phyloP scores from a whole-genome alignment of 2,113 vertebrate genomes.

The Progne subis region DNA sequence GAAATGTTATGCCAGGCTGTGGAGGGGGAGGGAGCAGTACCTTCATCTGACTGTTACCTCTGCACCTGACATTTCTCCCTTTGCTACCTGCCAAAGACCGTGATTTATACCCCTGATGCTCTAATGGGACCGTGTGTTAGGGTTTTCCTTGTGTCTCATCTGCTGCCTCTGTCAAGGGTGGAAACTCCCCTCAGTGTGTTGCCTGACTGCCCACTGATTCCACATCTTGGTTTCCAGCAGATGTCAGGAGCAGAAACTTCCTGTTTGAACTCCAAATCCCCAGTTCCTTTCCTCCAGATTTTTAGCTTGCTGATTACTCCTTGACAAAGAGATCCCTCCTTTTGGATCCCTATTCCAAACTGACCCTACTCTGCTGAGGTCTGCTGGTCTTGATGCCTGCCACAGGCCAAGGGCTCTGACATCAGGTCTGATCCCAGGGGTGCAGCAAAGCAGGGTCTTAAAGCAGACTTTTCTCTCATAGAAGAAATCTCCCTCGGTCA shows the following conservation, averaged over 20 bases:
- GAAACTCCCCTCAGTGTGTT: neutral
- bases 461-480: constrained; percentile 76
- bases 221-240: neutral
- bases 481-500: constrained; percentile 91
- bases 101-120: neutral
- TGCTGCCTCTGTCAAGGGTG: neutral
- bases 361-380: neutral
- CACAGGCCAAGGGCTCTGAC: neutral
- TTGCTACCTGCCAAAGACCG: neutral
- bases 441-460: neutral
- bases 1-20: neutral
- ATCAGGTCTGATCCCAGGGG: neutral
- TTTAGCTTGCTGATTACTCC: neutral
- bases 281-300: neutral
- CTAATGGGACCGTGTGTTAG: neutral
- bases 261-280: neutral
- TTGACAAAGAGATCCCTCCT: neutral
- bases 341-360: neutral
- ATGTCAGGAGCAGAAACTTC: neutral
- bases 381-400: neutral
- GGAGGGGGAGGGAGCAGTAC: neutral
- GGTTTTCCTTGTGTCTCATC: neutral
- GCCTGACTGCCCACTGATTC: neutral
- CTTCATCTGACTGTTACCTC: neutral
- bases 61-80: neutral